phyloP scores from a whole-genome alignment of 2,888 invertebrate genomes.

The Noctua janthina region DNA sequence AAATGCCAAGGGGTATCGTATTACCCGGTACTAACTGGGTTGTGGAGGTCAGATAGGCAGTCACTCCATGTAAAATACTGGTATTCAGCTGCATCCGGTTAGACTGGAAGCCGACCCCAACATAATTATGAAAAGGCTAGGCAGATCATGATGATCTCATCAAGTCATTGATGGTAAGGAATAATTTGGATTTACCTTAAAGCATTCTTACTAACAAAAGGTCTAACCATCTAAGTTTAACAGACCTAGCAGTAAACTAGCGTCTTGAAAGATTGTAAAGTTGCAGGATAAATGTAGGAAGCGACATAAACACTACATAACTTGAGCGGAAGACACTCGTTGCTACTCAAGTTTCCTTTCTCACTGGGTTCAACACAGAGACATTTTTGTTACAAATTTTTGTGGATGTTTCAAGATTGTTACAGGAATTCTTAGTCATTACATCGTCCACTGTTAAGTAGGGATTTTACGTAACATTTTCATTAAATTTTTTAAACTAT shows the following conservation, averaged over 20 bases:
- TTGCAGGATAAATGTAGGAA: slow-evolving; percentile 54
- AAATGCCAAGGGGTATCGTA: too few relatives aligned
- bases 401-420: slow-evolving; percentile 31
- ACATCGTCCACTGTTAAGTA: neutral
- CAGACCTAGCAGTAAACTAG: slow-evolving; percentile 29
- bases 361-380: slow-evolving; percentile 35
- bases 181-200: neutral
- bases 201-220: slow-evolving; percentile 5
- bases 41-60: too few relatives aligned
- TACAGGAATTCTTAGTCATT: slow-evolving; percentile 27
- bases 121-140: too few relatives aligned
- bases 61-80: too few relatives aligned
- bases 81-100: too few relatives aligned
- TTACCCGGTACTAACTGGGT: too few relatives aligned
- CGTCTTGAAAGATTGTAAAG: slow-evolving; percentile 50
- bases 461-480: neutral
- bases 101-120: too few relatives aligned
- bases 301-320: slow-evolving; percentile 57
- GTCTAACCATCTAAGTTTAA: neutral
- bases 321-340: slow-evolving; percentile 51
- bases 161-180: neutral
- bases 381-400: slow-evolving; percentile 50
- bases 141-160: too few relatives aligned
- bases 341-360: slow-evolving; percentile 58
- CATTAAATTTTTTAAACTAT: neutral